phyloP scores from a whole-genome alignment of 2,888 invertebrate species.

The Abrostola triplasia region DNA sequence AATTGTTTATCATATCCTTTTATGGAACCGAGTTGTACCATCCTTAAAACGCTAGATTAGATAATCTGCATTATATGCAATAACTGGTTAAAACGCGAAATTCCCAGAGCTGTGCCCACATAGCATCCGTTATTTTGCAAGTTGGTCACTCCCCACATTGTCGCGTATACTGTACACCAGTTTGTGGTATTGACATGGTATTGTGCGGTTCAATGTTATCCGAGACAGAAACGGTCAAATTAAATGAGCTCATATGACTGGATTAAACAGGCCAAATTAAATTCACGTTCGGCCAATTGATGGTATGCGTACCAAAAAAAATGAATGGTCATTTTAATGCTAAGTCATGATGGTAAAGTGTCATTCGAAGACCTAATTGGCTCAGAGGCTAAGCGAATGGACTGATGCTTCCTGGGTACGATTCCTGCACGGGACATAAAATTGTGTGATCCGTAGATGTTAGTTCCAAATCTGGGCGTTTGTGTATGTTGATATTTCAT shows the following conservation, averaged over 20 bases:
- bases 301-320: conserved; percentile 1
- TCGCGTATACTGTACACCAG: conserved; percentile 40
- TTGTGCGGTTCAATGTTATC: conserved; percentile 54
- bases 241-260: conserved; percentile 45
- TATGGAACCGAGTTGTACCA: too few species aligned
- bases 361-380: too few species aligned
- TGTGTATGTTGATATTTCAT: too few species aligned
- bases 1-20: too few species aligned
- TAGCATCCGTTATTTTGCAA: conserved; percentile 54
- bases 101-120: conserved; percentile 29
- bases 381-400: too few species aligned
- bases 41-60: too few species aligned
- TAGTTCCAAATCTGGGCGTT: too few species aligned
- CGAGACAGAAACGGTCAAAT: conserved; percentile 39
- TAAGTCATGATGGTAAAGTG: not conserved
- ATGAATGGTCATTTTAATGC: not conserved
- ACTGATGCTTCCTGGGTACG: too few species aligned
- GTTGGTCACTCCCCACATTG: conserved; percentile 63
- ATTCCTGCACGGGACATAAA: too few species aligned
- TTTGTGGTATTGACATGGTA: conserved; percentile 54
- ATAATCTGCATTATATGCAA: not conserved
- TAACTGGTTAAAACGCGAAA: conserved; percentile 21
- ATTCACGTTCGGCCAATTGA: not conserved
- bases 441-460: too few species aligned
- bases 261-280: conserved; percentile 22